Evolutionary conservation across 2,113 vertebrate genomes (phyloP).

Genomic region (Leiothrix lutea): DNA sequence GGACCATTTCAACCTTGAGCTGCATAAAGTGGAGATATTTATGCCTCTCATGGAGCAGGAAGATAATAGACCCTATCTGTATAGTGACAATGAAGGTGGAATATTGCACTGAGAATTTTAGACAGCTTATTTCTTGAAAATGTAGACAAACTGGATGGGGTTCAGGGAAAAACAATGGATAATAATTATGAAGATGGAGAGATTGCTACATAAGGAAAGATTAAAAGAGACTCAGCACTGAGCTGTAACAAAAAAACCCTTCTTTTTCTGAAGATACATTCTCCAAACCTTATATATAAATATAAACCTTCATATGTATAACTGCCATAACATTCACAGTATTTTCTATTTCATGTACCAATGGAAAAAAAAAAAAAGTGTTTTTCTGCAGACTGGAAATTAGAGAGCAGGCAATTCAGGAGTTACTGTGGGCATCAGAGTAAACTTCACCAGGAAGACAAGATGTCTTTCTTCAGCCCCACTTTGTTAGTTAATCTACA

Average conservation of each 20-base stretch:
- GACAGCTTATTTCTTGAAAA: constrained; percentile 25
- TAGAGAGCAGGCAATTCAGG: neutral
- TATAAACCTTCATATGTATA: neutral
- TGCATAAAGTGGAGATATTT: constrained; percentile 26
- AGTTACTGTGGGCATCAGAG: neutral
- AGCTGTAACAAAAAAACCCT: neutral
- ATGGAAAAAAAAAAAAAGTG: neutral
- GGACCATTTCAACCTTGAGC: constrained; percentile 34
- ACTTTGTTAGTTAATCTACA: neutral
- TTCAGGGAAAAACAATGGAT: neutral
- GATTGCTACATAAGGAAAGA: neutral
- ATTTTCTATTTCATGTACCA: neutral
- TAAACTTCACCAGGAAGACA: neutral
- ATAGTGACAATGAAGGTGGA: neutral
- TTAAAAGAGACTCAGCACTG: neutral
- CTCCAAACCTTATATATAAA: neutral
- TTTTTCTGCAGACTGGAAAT: neutral
- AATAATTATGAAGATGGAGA: neutral
- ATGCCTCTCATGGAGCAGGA: neutral
- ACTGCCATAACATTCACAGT: neutral
- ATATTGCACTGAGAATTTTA: neutral
- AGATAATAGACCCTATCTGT: constrained; percentile 34
- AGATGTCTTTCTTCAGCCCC: neutral
- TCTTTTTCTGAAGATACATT: neutral
- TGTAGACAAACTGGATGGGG: neutral